Conservation (phyloP, 2,113 vertebrate species). For the Uria lomvia region DNA sequence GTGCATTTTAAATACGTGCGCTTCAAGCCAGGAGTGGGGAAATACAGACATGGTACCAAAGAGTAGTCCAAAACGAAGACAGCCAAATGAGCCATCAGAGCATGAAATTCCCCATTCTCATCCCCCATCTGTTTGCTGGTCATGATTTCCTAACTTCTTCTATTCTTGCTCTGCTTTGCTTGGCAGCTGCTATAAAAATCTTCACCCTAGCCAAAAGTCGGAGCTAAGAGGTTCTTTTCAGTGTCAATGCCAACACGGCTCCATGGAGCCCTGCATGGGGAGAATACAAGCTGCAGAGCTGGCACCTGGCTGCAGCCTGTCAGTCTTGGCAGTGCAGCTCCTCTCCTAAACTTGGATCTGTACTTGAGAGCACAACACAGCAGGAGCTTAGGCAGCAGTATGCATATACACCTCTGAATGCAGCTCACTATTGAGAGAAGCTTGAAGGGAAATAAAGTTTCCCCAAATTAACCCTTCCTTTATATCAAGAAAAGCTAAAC, state of each 20-base stretch:
- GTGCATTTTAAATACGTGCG: rapidly evolving
- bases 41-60: background rate
- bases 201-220: background rate
- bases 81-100: background rate
- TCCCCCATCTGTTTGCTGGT: background rate
- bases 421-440: background rate
- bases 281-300: background rate
- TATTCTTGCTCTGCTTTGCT: background rate
- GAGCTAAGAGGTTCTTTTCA: background rate
- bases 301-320: background rate
- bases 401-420: background rate
- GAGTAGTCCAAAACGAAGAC: background rate
- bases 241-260: background rate
- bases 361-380: background rate
- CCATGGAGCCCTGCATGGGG: rapidly evolving
- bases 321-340: background rate
- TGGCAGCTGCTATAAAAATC: background rate
- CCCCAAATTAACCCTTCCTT: background rate
- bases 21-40: background rate
- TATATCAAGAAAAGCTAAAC: background rate
- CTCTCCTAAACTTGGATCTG: background rate
- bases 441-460: background rate
- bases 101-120: background rate
- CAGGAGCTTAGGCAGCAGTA: background rate
- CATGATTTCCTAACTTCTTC: background rate